Percentiles rank a stretch among this genome's conserved stretches.
Conservation (phyloP, 1,140 invertebrate species). For the Philopotamus ludificatus region DNA sequence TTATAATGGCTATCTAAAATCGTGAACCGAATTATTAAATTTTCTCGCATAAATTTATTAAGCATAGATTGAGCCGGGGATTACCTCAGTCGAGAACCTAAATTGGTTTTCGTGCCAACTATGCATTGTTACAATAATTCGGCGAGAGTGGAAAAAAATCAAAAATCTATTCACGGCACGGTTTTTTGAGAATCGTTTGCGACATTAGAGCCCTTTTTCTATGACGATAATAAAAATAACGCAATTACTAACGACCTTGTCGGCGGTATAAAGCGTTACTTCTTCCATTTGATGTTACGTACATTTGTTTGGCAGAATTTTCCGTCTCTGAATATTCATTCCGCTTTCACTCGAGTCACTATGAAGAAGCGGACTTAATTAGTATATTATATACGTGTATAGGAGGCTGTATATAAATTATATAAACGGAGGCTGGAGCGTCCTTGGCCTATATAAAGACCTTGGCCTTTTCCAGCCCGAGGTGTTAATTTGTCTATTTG, state of each 20-base stretch:
- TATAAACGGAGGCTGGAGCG: background rate
- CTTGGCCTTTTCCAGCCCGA: background rate
- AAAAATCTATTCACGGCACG: no score
- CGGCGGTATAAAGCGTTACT: background rate
- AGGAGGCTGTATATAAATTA: background rate
- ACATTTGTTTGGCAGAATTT: background rate
- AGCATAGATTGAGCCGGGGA: background rate
- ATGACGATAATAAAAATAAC: background rate
- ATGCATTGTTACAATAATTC: no score
- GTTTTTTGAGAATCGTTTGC: no score
- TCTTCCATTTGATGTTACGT: background rate
- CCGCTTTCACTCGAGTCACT: background rate
- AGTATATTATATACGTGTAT: background rate
- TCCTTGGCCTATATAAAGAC: background rate
- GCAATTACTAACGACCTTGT: background rate
- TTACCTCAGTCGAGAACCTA: no score
- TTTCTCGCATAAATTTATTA: conserved; percentile 2
- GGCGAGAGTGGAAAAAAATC: no score
- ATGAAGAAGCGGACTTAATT: background rate
- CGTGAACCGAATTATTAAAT: conserved; percentile 22
- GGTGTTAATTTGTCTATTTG: background rate
- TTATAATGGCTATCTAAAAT: conserved; percentile 6
- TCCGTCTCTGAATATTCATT: background rate
- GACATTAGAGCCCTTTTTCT: background rate
- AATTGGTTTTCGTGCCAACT: no score